Percentiles rank a stretch among this genome's conserved stretches.
phyloP scores from a whole-genome alignment of 2,797 vertebrate genomes.

The Carduelis carduelis region DNA sequence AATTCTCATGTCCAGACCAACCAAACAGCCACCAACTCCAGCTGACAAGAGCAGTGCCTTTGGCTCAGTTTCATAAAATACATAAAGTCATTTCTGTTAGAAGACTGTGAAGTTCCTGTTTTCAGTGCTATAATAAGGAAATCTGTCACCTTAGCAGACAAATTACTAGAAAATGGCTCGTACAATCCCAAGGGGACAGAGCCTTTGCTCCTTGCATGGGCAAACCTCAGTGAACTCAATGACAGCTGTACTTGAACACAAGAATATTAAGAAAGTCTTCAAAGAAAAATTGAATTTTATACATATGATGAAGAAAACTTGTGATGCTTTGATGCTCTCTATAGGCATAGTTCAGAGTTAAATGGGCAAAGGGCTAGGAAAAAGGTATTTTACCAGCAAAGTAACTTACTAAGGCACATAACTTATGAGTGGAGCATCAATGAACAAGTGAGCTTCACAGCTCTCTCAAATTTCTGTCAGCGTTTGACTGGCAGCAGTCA shows the following conservation, averaged over 20 bases:
- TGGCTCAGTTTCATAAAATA: slow-evolving; percentile 60
- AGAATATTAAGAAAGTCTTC: background rate
- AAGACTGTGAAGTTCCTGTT: slow-evolving; percentile 45
- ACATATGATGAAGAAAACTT: background rate
- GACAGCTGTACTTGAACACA: background rate
- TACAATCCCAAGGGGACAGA: background rate
- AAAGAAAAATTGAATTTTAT: background rate
- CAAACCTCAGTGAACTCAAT: slow-evolving; percentile 28
- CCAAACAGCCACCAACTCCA: slow-evolving; percentile 41
- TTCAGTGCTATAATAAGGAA: slow-evolving; percentile 52
- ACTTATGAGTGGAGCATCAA: fast-evolving
- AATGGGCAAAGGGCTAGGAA: background rate
- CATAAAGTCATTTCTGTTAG: slow-evolving; percentile 44
- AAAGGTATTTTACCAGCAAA: background rate
- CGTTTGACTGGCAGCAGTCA: background rate
- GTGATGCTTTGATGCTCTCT: background rate
- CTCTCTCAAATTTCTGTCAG: background rate
- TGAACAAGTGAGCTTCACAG: background rate
- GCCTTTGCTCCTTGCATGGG: background rate
- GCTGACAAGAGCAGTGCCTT: slow-evolving; percentile 47
- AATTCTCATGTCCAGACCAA: slow-evolving; percentile 59
- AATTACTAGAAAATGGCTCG: slow-evolving; percentile 37
- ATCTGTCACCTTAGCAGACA: slow-evolving; percentile 26
- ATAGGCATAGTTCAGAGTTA: background rate
- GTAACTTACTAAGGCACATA: background rate